Conservation (phyloP, 1,140 invertebrate species). For the Samia ricini region DNA sequence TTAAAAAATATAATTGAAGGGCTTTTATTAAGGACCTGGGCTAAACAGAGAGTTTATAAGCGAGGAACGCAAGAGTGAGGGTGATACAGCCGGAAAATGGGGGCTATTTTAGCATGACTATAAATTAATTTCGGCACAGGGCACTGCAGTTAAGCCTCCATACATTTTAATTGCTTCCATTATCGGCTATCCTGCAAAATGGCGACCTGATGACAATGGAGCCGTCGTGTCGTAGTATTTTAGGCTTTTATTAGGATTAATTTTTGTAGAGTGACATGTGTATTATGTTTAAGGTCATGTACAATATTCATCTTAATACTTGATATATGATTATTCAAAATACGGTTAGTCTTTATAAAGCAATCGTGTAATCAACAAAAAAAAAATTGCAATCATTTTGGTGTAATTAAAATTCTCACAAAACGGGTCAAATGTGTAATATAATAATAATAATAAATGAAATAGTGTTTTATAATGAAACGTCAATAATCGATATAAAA, state of each 20-base stretch:
- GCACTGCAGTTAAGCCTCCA: conserved; percentile 71
- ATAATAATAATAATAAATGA: no score
- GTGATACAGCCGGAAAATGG: conserved; percentile 39
- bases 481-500: no score
- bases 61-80: neutral
- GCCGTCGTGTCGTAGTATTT: conserved; percentile 41
- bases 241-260: conserved; percentile 36
- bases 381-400: no score
- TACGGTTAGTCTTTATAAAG: no score
- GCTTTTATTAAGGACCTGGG: neutral
- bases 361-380: no score
- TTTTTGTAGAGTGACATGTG: conserved; percentile 18
- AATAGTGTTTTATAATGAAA: no score
- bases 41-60: neutral
- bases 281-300: neutral
- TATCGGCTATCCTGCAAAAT: conserved; percentile 68
- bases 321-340: no score
- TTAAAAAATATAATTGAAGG: neutral
- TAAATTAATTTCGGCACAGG: conserved; percentile 74
- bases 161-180: conserved; percentile 76
- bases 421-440: no score
- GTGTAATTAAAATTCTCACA: no score
- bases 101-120: conserved; percentile 68
- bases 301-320: neutral
- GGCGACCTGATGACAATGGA: conserved; percentile 57